phyloP scores from a whole-genome alignment of 2,888 invertebrate genomes.

The Pilophorus perplexus region DNA sequence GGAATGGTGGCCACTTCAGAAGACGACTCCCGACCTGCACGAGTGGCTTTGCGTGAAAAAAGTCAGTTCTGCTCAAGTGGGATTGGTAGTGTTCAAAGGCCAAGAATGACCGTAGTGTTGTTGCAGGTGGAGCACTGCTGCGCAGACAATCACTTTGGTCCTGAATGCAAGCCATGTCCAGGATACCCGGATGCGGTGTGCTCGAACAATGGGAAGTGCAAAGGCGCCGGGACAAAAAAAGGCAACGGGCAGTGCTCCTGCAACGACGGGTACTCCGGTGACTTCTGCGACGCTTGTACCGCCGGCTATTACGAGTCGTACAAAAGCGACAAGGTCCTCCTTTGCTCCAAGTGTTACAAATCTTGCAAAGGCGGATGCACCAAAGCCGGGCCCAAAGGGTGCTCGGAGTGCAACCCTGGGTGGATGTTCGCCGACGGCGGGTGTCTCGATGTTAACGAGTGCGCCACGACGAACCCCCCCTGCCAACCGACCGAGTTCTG shows the following conservation, averaged over 20 bases:
- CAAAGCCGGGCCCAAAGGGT: conserved; percentile 67
- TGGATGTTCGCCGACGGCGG: conserved; percentile 73
- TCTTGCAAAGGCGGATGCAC: conserved; percentile 76
- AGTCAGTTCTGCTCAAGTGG: no score
- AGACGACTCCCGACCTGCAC: conserved; percentile 62
- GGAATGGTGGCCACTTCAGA: conserved; percentile 81
- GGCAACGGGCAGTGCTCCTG: conserved; percentile 91
- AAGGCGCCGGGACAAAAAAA: conserved; percentile 86
- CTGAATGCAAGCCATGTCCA: conserved; percentile 73
- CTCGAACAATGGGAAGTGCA: conserved; percentile 76
- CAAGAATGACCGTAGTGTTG: no score
- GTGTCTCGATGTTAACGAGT: conserved; percentile 84
- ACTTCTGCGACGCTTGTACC: conserved; percentile 74
- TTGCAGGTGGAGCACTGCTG: conserved; percentile 87
- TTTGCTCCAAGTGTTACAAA: conserved; percentile 75
- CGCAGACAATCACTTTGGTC: conserved; percentile 77
- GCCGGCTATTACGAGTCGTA: conserved; percentile 71
- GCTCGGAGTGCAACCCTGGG: conserved; percentile 66
- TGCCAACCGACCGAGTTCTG: conserved; percentile 73
- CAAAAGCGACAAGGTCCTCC: conserved; percentile 67
- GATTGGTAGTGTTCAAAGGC: not conserved
- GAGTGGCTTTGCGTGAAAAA: conserved; percentile 77
- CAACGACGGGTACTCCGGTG: conserved; percentile 75
- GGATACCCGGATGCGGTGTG: conserved; percentile 71
- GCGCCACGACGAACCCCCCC: conserved; percentile 57